phyloP scores from a whole-genome alignment of 2,113 vertebrate genomes.

The Ascaphus truei region DNA sequence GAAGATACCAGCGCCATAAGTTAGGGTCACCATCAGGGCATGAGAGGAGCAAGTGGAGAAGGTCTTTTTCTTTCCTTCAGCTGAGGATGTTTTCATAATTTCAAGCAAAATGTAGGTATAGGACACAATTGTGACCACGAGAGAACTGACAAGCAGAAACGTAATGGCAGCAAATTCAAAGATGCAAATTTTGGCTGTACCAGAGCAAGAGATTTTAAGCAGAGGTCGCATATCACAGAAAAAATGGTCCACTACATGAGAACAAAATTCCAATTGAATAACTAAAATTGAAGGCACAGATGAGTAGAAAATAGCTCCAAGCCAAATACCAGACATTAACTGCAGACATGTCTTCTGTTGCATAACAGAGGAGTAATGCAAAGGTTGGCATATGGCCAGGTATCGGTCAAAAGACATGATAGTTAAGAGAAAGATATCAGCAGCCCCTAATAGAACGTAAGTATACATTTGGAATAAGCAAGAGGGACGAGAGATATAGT shows the following conservation, averaged over 20 bases:
- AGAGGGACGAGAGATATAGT: background rate
- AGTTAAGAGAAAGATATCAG: conserved; percentile 1
- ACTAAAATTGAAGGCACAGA: background rate
- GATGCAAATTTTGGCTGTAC: background rate
- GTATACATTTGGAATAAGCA: conserved; percentile 11
- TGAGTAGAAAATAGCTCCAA: background rate
- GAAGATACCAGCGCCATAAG: conserved; percentile 50
- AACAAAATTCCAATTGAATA: too few species aligned
- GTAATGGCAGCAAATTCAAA: too few species aligned
- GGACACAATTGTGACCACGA: background rate
- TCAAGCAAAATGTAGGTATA: conserved; percentile 41
- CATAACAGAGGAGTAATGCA: background rate
- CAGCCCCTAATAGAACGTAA: background rate
- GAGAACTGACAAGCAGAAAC: background rate
- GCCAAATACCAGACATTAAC: background rate
- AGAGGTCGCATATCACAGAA: conserved; percentile 15
- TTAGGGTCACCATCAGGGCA: conserved; percentile 46
- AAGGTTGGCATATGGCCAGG: conserved; percentile 7
- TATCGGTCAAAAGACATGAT: conserved; percentile 14
- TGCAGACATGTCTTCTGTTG: background rate
- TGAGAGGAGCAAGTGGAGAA: conserved; percentile 49
- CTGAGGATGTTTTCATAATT: conserved; percentile 37
- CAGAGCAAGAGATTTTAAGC: conserved; percentile 1
- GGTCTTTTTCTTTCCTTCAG: conserved; percentile 33
- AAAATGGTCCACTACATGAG: too few species aligned